Evolutionary conservation across 1,140 invertebrate species (phyloP), one percentile per base, ranked within the genome.

Genomic region (Trichonephila clavipes): DNA sequence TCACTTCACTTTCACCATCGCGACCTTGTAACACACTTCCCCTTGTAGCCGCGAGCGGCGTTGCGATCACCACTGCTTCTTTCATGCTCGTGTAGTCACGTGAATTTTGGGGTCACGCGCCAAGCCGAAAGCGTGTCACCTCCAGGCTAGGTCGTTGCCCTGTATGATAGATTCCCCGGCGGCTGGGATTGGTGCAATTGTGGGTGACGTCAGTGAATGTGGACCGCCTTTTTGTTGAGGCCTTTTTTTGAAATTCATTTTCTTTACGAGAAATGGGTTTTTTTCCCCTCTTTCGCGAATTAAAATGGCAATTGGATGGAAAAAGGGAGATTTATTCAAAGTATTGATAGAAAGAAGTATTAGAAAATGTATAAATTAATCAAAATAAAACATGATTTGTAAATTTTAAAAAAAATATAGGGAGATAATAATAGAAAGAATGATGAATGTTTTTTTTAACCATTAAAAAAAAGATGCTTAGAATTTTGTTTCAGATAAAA

Each of bases 21-120:
- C 81, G 91, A 92, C 91, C 91, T 92, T 92, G 91, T 92, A 92
- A 92, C 91, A 92, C 91, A 92, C 82, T 92, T 86, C 91, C 66
- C 62, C 14, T 19, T 44, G 83, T 87, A n/a, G 91, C 91, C 85
- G 66, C 82, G 16, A 77, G 82, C 91, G 91, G 91, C 91, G 91
- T 87, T 86, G 91, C 91, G 91, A 77, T 87, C 85, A 77, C 91
- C 61, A 85, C 14, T 61, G 82, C 81, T 83, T 91, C 90, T 91
- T 83, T 83, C 81, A 91, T 90, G 88, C 88, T 90, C 88, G 24
- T 92, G 90, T 83, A 85, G 83, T 92, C 91, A 92, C 91, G 91
- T 92, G 91, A 92, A 87, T 92, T 92, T 92, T 92, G 83, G 91
- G 91, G 91, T 92, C 91, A 92, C 90, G 81, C 24, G 81, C 91